A percentile compares a stretch with the other conserved stretches of the same genome.
Evolutionary conservation across 2,113 vertebrate species (phyloP).

Genomic region (Ceuthmochares aereus): DNA sequence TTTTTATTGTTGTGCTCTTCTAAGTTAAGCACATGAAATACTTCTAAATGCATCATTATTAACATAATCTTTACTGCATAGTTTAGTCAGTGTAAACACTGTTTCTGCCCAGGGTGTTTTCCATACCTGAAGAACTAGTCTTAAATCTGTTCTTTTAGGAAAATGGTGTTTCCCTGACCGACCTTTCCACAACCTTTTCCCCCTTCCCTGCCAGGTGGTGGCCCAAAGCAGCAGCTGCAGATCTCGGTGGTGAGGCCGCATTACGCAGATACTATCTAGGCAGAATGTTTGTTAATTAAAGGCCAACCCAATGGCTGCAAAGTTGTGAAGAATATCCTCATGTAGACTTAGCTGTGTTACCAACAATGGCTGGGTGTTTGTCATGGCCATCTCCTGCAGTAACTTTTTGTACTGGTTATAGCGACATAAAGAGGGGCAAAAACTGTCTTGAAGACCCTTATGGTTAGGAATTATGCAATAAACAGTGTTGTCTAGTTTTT

Average conservation of each 20-base stretch:
- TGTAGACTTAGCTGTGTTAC: accelerated
- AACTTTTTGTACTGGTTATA: neutral
- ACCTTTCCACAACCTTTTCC: neutral
- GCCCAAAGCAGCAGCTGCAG: neutral
- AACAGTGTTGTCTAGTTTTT: neutral
- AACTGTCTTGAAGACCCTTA: neutral
- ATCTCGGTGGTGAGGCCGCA: neutral
- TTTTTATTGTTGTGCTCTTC: neutral
- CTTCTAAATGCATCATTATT: neutral
- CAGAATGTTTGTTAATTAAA: neutral
- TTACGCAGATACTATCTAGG: neutral
- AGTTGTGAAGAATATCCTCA: neutral
- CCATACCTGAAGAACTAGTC: neutral
- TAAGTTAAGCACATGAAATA: neutral
- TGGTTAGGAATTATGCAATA: neutral
- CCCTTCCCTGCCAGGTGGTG: neutral
- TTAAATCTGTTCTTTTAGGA: neutral
- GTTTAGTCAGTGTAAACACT: neutral
- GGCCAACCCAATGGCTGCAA: neutral
- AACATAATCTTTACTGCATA: neutral
- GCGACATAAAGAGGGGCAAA: neutral
- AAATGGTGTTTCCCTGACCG: neutral
- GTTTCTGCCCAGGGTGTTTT: neutral
- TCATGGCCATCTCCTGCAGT: neutral
- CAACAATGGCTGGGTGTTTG: neutral